These are phyloP conservation scores for Piaya cayana DNA, from an alignment of 2,113 vertebrate genomes.

Conservation along the genomic window DNA sequence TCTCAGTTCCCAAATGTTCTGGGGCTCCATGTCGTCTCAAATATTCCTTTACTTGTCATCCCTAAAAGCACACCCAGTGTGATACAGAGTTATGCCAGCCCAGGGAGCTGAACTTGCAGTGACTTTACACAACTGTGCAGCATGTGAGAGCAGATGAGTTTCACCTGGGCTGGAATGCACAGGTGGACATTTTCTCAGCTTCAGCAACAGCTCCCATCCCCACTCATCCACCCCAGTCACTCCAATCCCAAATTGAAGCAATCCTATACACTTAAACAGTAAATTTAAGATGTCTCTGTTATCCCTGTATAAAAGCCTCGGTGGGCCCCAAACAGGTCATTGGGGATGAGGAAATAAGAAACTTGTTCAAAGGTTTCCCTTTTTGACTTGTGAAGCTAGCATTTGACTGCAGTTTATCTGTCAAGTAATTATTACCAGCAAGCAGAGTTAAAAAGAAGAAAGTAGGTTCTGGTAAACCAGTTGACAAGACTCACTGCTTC, in stretches of 20 bases:
- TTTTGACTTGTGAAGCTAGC: background rate
- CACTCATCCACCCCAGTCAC: background rate
- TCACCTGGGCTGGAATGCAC: background rate
- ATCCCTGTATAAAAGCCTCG: background rate
- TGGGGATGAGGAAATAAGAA: background rate
- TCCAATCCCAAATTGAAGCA: background rate
- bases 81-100: background rate
- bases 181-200: background rate
- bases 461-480: background rate
- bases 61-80: background rate
- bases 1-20: background rate
- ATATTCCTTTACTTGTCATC: background rate
- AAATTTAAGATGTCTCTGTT: background rate
- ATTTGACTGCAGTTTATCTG: background rate
- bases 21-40: background rate
- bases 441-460: background rate
- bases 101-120: background rate
- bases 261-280: background rate
- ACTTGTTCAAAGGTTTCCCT: background rate
- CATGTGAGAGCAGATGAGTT: conserved; percentile 14
- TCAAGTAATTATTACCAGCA: background rate
- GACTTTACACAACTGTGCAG: background rate
- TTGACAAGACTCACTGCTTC: background rate
- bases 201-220: background rate
- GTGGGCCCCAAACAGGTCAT: background rate